phyloP scores from a whole-genome alignment of 2,888 invertebrate species.

The Microctonus aethiopoides region DNA sequence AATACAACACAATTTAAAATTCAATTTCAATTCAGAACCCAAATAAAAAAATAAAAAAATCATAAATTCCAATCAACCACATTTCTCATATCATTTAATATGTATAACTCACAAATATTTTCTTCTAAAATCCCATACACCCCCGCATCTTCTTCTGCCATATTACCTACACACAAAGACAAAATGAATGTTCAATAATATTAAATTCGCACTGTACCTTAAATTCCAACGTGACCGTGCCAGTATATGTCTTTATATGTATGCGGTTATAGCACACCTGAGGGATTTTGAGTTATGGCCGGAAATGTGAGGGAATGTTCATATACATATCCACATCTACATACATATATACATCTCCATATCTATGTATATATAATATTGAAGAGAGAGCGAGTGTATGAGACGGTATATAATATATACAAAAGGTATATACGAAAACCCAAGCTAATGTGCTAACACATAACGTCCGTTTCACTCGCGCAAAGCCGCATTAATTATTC shows the following conservation, averaged over 20 bases:
- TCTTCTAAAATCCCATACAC: no score
- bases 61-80: no score
- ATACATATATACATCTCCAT: neutral
- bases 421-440: slow-evolving; percentile 30
- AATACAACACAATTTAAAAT: no score
- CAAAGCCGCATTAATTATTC: slow-evolving; percentile 58
- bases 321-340: neutral
- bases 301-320: slow-evolving; percentile 40
- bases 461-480: slow-evolving; percentile 54
- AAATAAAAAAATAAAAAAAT: no score
- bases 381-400: neutral
- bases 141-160: no score
- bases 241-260: slow-evolving; percentile 48
- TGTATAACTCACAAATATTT: no score
- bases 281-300: slow-evolving; percentile 62
- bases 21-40: no score
- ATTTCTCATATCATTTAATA: no score
- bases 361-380: neutral
- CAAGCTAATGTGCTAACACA: slow-evolving; percentile 57
- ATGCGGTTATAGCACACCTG: slow-evolving; percentile 60
- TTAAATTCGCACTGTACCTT: slow-evolving; percentile 30
- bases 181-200: slow-evolving; percentile 1
- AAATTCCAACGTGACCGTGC: slow-evolving; percentile 55
- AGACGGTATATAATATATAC: neutral
- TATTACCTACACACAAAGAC: no score